Conservation (phyloP, 2,113 vertebrate species). For the Periophthalmus modestus region DNA sequence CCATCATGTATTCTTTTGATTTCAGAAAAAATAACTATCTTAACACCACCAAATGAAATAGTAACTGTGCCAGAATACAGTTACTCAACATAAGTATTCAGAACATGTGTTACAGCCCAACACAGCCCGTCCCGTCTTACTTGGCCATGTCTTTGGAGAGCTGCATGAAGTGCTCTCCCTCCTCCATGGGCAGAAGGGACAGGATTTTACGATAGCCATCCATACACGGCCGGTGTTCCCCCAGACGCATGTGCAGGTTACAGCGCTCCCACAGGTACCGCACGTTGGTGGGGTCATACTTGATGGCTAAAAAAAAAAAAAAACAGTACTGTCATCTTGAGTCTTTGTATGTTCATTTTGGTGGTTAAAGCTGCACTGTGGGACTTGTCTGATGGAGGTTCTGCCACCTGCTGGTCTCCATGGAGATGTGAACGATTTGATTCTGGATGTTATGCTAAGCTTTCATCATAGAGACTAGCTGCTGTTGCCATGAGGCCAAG, state of each 20-base stretch:
- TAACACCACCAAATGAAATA: too few relatives aligned
- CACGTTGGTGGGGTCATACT: constrained; percentile 91
- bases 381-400: too few relatives aligned
- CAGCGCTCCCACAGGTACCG: constrained; percentile 96
- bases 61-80: too few relatives aligned
- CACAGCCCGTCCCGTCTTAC: constrained; percentile 65
- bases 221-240: constrained; percentile 96
- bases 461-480: too few relatives aligned
- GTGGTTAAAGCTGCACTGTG: neutral
- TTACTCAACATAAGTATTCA: too few relatives aligned
- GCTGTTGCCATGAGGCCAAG: too few relatives aligned
- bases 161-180: constrained; percentile 96
- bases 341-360: neutral
- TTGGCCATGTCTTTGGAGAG: constrained; percentile 97
- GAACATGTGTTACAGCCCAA: too few relatives aligned
- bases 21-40: too few relatives aligned
- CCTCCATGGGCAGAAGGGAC: constrained; percentile 86
- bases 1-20: too few relatives aligned
- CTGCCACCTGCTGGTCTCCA: too few relatives aligned
- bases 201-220: constrained; percentile 94
- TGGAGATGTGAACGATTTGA: too few relatives aligned
- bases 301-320: constrained; percentile 80
- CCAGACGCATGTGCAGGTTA: constrained; percentile 91
- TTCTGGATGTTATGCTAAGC: too few relatives aligned
- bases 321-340: neutral